Evolutionary conservation across 2,888 invertebrate species (phyloP), one percentile per base, ranked within the genome.

Genomic region (Villa cingulata): DNA sequence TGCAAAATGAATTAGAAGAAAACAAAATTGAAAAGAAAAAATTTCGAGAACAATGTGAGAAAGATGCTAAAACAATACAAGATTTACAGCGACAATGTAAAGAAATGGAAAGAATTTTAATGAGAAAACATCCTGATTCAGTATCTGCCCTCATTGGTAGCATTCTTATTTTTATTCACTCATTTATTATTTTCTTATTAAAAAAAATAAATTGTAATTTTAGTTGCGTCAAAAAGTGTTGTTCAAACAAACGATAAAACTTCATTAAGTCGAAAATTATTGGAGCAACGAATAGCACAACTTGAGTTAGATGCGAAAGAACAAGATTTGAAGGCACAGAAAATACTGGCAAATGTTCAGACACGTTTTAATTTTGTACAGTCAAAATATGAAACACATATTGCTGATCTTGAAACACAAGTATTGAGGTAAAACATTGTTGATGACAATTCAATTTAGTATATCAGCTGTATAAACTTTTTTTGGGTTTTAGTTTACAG

Each of bases 91-190:
- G 86, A 38, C 86, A 87, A 64, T 83, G 86, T 14, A 81, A 81
- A 55, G 86, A 86, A 70, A 85, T 86, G 85, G 86, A 86, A 58
- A 73, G 83, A 59, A 86, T 86, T 56, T 72, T 86, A 20, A 80
- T 77, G 61, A 73, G 85, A 48, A 86, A 86, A 63, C 84, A 86
- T 71, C 86, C 86, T 0, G 86, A 86, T 68, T 86, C 86, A 0
- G 84, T 86, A 0, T 85, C 86, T 0, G 85, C 85, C 5, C 67
- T 86, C 43, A 83, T 86, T 58, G 81, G 78, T 77, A 51, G 58
- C 57, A 51, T 37, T 46, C 34, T 17, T 14, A 14, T 34, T n/a
- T 34, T 2, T 34, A 2, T 14, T n/a, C 15, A 2, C 4, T 34
- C 15, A 12, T 36, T 36, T 36, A 36, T 36, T 4, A 10, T 36